A percentile compares a stretch with the other conserved stretches of the same genome.
phyloP scores from a whole-genome alignment of 2,888 invertebrate species.

The Dynastes tityus region DNA sequence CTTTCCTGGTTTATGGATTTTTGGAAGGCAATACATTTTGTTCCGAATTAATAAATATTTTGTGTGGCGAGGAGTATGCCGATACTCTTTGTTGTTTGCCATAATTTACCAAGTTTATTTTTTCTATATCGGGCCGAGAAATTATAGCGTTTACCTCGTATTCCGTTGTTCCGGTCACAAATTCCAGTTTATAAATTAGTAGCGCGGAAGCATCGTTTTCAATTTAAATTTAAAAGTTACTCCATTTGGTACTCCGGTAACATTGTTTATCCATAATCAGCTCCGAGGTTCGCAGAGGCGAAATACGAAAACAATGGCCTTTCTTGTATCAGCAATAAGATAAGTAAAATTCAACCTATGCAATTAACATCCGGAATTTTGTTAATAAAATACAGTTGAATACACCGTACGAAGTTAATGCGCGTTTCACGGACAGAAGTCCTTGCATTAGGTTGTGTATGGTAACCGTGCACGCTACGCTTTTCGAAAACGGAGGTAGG shows the following conservation, averaged over 20 bases:
- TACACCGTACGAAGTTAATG: neutral
- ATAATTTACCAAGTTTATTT: no score
- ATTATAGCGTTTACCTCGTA: neutral
- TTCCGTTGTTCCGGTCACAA: neutral
- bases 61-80: no score
- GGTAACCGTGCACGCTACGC: no score
- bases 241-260: neutral
- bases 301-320: slow-evolving; percentile 3
- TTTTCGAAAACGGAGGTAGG: no score
- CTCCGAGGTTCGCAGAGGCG: neutral
- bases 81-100: no score
- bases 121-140: no score
- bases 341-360: neutral
- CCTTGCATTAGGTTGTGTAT: no score
- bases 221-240: slow-evolving; percentile 4
- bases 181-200: neutral
- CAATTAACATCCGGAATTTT: neutral
- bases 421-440: no score
- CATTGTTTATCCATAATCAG: neutral
- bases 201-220: neutral
- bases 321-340: neutral
- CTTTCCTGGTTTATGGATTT: no score
- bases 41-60: no score
- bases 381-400: neutral
- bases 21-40: no score